Evolutionary conservation across 2,797 vertebrate species (phyloP), one percentile per base, ranked within the genome.

Genomic region (Neoniphon sammara): DNA sequence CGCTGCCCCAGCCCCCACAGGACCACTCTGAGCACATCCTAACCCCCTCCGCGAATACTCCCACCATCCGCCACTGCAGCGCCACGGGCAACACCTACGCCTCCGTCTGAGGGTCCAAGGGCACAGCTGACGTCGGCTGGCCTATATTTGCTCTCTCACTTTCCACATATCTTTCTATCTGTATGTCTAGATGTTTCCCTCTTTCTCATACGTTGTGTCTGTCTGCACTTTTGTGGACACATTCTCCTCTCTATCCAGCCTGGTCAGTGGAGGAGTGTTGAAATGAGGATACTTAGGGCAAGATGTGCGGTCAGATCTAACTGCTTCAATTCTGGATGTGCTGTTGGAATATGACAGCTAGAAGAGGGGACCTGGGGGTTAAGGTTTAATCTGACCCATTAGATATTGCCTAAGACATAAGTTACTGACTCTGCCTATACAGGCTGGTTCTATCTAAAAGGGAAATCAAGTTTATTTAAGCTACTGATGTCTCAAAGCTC

Each of bases 41-140:
- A 62, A 90, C 90, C 54, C 88, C 93, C 5, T 85, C 92, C 0
- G 88, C 94, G 4, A 94, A 91, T 58, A 95, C 96, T 58, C 96
- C 96, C 91, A 98, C 96, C 92, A 98, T 99, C 90, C 94, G 97
- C 88, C 98, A 98, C 87, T 98, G 98, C 95, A 96, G 96, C 88
- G 85, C 96, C 78, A 96, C 97, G 18, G 97, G 97, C 90, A 99
- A 98, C 89, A 97, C 96, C 47, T 98, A 98, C 49, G 96, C 97
- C 86, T 96, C 98, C 2, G 97, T 98, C 84, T 98, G 93, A 95
- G 80, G 55, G 69, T 80, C 78, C 10, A 61, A 64, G 67, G 70
- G 49, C 83, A 44, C 36, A 27, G 78, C 84, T 20, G 2, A 73
- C 70, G 23, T 39, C 17, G 66, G 67, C 73, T 60, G 78, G 66